Evolutionary conservation across 1,140 invertebrate species (phyloP), one percentile per base, ranked within the genome.

Genomic region (Metaphire vulgaris): DNA sequence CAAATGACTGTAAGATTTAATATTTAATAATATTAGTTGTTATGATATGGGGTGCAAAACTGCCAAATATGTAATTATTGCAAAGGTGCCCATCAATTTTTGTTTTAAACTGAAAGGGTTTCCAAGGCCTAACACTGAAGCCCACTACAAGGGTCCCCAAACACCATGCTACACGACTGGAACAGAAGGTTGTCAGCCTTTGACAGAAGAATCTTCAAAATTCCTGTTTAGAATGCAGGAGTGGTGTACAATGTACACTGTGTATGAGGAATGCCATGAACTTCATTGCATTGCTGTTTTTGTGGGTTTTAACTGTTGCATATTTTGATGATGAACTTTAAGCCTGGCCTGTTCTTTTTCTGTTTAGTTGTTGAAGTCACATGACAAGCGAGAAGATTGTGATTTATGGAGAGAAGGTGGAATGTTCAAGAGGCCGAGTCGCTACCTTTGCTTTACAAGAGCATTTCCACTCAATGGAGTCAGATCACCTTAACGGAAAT

Each of bases 401-500:
- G 72, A 73, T 34, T 30, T 73, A 26, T 73, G 72, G 72, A 34
- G 72, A 73, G 72, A 73, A 26, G 56, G 21, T 16, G 31, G 34
- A 1, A 73, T 73, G 72, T 73, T 73, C 41, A 73, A 73, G 41
- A 34, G 31, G 30, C 16, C n/a, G 14, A 34, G 32, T 28, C 32
- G 72, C 26, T 73, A 73, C 31, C 33, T 73, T 26, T 73, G 72
- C 33, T 73, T 73, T 30, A 73, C 72, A 2, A 73, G 72, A 41
- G 16, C 32, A 1, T 41, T 12, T 33, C 41, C 41, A 56, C 41
- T 12, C 41, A 56, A 56, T 21, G 41, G 41, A 21, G 41, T 56
- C 6, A 56, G 21, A 6, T 6, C 41, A 21, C 41, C 41, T 56
- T 56, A 6, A 56, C 41, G 41, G 41, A 6, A 6, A 6, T 56